A percentile compares a stretch with the other conserved stretches of the same genome.
Conservation (phyloP, 2,797 vertebrate species). For the Pseudopleuronectes americanus region DNA sequence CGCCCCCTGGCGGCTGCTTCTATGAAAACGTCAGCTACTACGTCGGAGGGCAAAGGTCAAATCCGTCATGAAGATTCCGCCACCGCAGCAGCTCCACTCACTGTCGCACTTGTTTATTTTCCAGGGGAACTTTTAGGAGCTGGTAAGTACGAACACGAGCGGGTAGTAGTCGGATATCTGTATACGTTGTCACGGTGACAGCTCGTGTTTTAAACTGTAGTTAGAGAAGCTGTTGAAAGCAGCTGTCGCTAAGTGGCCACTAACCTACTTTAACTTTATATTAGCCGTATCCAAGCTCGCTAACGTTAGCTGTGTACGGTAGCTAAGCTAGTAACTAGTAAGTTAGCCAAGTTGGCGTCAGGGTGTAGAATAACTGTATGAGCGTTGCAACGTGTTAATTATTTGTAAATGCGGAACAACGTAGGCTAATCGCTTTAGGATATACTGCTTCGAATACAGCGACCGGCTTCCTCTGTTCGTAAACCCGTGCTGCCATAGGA, state of each 20-base stretch:
- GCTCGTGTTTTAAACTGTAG: not conserved
- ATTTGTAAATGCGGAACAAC: accelerated
- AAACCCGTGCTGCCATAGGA: not conserved
- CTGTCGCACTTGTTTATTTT: conserved; percentile 76
- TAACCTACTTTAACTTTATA: conserved; percentile 63
- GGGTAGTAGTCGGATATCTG: not conserved
- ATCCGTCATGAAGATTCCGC: conserved; percentile 64
- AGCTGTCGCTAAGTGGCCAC: conserved; percentile 42
- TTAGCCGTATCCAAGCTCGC: conserved; percentile 56
- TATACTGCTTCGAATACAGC: not conserved
- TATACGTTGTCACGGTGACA: not conserved
- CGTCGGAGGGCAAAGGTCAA: conserved; percentile 74
- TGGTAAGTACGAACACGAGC: conserved; percentile 56
- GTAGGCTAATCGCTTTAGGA: no score
- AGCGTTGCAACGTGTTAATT: no score
- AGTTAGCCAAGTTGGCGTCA: conserved; percentile 52
- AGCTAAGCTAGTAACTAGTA: conserved; percentile 52
- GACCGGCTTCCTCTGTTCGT: conserved; percentile 13
- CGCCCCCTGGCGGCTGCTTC: conserved; percentile 34
- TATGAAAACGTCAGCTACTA: conserved; percentile 15
- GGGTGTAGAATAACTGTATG: not conserved
- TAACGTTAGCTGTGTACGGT: conserved; percentile 55
- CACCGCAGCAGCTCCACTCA: conserved; percentile 51
- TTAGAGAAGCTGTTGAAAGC: conserved; percentile 5
- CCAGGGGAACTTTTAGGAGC: conserved; percentile 41